Evolutionary conservation across 64 coral and sea anemone species (phyloP), one percentile per base, ranked within the genome.

Genomic region (Orbicella faveolata): DNA sequence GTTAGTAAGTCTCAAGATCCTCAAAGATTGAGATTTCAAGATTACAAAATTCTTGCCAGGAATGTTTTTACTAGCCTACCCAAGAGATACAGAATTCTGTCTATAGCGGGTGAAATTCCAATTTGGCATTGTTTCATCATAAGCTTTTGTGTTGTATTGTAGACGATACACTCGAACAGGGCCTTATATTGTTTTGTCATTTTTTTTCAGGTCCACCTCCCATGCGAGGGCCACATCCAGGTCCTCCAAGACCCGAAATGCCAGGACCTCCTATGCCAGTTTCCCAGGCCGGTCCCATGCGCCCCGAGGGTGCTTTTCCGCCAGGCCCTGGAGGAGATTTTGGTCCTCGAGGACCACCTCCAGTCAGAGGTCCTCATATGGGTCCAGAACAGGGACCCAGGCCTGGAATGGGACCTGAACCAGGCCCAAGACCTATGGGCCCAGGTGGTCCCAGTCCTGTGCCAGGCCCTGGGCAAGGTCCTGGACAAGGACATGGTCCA

Each of bases 151-250:
- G 15, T 59, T 59, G 55, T 59, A 59, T 15, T 59, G 55, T 14
- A 10, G 11, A 59, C 13, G 0, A 20, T 54, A n/a, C n/a, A 20
- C 17, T 88, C 13, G 10, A 26, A 15, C 2, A 6, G 0, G 52
- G 34, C 39, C 48, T 48, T 76, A 25, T 25, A 35, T 34, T 77
- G 7, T 44, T 85, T 68, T 68, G 54, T 3, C 67, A 53, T n/a
- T 26, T 19, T 14, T 8, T 36, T 30, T 79, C 34, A 94, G 87
- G 88, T 87, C 80, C 87, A 77, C 63, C 70, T 51, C 89, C 90
- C 16, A 87, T 92, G 83, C 83, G 84, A 68, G 90, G 90, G 14
- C 89, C 89, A 51, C 89, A 74, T 25, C 79, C 54, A 41, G 89
- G 61, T 26, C 89, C 74, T 9, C 83, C 73, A 87, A 87, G 90